phyloP scores from a whole-genome alignment of 1,140 invertebrate genomes.

The Ladona fulva region DNA sequence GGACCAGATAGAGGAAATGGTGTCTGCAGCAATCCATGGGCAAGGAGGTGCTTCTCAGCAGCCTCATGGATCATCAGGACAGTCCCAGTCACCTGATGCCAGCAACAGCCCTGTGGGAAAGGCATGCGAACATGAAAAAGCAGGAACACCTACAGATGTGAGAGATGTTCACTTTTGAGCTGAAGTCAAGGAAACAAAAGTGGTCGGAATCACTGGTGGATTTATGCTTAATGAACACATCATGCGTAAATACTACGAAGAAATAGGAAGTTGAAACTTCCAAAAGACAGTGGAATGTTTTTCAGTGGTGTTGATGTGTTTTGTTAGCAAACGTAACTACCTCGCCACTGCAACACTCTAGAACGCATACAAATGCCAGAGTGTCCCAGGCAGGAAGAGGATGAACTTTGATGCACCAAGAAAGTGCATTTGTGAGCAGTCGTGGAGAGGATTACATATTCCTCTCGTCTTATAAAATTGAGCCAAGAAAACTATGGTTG shows the following conservation, averaged over 20 bases:
- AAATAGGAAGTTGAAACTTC: too few relatives aligned
- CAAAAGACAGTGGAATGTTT: neutral
- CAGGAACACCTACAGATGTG: slow-evolving; percentile 71
- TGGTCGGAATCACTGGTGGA: neutral
- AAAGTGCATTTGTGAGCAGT: too few relatives aligned
- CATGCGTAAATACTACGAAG: too few relatives aligned
- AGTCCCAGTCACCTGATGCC: slow-evolving; percentile 34
- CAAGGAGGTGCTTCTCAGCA: slow-evolving; percentile 35
- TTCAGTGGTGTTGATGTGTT: neutral
- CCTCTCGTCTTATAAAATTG: too few relatives aligned
- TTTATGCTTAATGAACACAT: too few relatives aligned
- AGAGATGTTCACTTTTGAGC: slow-evolving; percentile 59
- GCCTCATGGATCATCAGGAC: slow-evolving; percentile 26
- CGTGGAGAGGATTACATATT: too few relatives aligned
- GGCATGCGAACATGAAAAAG: slow-evolving; percentile 51
- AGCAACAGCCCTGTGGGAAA: slow-evolving; percentile 30
- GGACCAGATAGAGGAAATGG: slow-evolving; percentile 63
- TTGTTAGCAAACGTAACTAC: slow-evolving; percentile 11
- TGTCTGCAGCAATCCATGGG: slow-evolving; percentile 43
- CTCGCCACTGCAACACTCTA: slow-evolving; percentile 17
- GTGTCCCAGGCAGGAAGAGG: too few relatives aligned
- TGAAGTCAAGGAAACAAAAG: slow-evolving; percentile 19
- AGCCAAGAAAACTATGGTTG: too few relatives aligned
- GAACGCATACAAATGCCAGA: neutral
- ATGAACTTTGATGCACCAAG: too few relatives aligned